These are phyloP conservation scores for Cyclura pinguis DNA, from an alignment of 2,797 vertebrate species.

Conservation along the genomic window DNA sequence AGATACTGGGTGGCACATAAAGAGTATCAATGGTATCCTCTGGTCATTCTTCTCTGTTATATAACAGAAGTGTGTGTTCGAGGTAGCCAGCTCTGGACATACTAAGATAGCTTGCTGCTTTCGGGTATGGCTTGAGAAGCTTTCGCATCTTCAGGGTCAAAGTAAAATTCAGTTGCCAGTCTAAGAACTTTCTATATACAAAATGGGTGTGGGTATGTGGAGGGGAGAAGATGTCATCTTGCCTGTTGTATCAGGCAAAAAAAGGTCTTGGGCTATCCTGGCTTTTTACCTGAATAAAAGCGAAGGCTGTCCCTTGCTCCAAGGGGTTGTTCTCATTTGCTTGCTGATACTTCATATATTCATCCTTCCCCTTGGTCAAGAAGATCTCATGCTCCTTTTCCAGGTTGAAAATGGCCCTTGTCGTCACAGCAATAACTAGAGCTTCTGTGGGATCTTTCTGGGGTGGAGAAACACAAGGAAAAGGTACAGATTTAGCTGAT, in stretches of 20 bases:
- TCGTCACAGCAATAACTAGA: constrained; percentile 82
- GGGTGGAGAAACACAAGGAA: constrained; percentile 18
- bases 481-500: constrained; percentile 13
- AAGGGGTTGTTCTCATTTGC: constrained; percentile 69
- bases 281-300: constrained; percentile 80
- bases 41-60: neutral
- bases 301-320: constrained; percentile 76
- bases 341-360: constrained; percentile 64
- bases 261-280: neutral
- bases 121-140: neutral
- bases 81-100: neutral
- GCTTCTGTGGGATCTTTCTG: constrained; percentile 80
- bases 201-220: no score
- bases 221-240: neutral
- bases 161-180: neutral
- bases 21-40: neutral
- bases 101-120: neutral
- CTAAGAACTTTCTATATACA: neutral
- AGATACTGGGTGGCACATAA: neutral
- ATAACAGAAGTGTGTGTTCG: neutral
- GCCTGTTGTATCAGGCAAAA: neutral
- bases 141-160: neutral
- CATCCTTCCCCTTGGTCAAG: constrained; percentile 70
- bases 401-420: constrained; percentile 79
- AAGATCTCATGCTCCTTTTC: constrained; percentile 72